Evolutionary conservation across 1,140 invertebrate species (phyloP).

Genomic region (Venustaconcha ellipsiformis): DNA sequence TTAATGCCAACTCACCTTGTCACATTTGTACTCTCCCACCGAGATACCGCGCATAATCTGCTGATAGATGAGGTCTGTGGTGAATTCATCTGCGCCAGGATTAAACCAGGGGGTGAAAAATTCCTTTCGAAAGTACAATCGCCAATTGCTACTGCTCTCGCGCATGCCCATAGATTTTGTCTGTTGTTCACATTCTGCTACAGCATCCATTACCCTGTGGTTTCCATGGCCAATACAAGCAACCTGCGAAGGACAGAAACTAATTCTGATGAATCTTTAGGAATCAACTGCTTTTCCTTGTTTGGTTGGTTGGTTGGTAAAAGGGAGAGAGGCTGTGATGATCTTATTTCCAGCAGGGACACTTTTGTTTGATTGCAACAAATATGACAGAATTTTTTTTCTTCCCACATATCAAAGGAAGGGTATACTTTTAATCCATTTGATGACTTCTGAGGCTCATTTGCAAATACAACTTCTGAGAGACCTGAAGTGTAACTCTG

Average conservation of each 20-base stretch:
- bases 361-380: too few species aligned
- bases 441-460: too few species aligned
- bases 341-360: too few species aligned
- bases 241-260: slow-evolving; percentile 44
- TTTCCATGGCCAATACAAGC: slow-evolving; percentile 64
- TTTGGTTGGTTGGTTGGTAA: too few species aligned
- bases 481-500: too few species aligned
- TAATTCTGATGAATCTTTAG: too few species aligned
- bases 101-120: slow-evolving; percentile 63
- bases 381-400: too few species aligned
- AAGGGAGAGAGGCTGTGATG: too few species aligned
- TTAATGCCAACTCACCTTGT: slow-evolving; percentile 39
- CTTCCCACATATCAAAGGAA: too few species aligned
- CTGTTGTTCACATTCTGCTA: slow-evolving; percentile 64
- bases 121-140: slow-evolving; percentile 63
- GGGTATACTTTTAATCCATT: too few species aligned
- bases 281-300: too few species aligned
- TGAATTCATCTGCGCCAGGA: slow-evolving; percentile 39
- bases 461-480: too few species aligned
- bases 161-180: slow-evolving; percentile 53
- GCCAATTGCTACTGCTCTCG: slow-evolving; percentile 60
- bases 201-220: slow-evolving; percentile 64
- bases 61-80: slow-evolving; percentile 60
- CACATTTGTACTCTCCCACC: slow-evolving; percentile 57
- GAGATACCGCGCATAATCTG: slow-evolving; percentile 61